phyloP scores from a whole-genome alignment of 2,113 vertebrate genomes.

The Hystrix cristata region DNA sequence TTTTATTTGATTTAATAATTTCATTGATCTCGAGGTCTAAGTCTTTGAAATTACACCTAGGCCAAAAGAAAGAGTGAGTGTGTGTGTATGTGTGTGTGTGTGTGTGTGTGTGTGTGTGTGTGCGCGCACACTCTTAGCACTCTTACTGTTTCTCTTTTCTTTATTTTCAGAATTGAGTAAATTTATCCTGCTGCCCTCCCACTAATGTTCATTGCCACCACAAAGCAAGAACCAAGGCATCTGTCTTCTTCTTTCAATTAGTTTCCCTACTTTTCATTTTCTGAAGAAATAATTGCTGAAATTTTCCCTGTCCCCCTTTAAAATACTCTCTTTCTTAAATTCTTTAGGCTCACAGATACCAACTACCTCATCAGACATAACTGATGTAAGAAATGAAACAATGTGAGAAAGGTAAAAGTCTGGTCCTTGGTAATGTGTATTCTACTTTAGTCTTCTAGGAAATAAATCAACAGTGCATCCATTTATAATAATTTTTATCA shows the following conservation, averaged over 20 bases:
- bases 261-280: neutral
- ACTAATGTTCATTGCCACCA: neutral
- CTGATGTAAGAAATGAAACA: constrained; percentile 1
- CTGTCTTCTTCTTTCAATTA: neutral
- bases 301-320: neutral
- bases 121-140: too few relatives aligned
- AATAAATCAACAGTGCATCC: neutral
- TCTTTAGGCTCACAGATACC: neutral
- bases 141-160: neutral
- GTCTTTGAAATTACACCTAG: neutral
- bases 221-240: neutral
- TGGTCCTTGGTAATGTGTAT: neutral
- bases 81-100: neutral
- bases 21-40: neutral
- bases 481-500: neutral
- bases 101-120: too few relatives aligned
- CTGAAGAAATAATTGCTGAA: neutral
- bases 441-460: constrained; percentile 16
- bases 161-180: neutral
- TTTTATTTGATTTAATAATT: neutral
- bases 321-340: neutral
- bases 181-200: neutral
- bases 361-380: neutral
- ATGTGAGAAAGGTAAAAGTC: constrained; percentile 15
- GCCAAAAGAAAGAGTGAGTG: neutral